Evolutionary conservation across 1,140 invertebrate genomes (phyloP).

Genomic region (Pemphigus obesinymphae): DNA sequence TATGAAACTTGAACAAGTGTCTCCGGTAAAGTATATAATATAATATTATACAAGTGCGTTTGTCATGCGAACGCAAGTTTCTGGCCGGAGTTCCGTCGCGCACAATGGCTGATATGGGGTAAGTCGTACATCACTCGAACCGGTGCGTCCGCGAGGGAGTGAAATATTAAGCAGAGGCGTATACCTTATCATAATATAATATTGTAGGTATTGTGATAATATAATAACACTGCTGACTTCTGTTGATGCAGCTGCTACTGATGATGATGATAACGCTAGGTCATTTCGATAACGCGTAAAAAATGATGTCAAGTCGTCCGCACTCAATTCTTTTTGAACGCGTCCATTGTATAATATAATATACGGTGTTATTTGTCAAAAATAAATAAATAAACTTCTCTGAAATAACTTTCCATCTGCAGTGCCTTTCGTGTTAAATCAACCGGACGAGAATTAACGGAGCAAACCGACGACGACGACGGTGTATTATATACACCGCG

Average conservation of each 20-base stretch:
- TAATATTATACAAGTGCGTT: no score
- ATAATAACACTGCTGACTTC: no score
- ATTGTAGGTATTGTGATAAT: no score
- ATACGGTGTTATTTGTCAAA: background rate
- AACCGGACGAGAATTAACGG: constrained; percentile 33
- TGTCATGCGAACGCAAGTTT: constrained; percentile 18
- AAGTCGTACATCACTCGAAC: background rate
- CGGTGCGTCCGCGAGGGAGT: background rate
- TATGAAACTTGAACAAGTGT: constrained; percentile 7
- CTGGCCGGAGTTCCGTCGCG: background rate
- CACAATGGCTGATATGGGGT: constrained; percentile 14
- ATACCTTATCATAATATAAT: background rate
- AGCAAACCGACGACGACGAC: constrained; percentile 1
- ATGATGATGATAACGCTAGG: background rate
- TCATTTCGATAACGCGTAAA: background rate
- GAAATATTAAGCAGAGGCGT: background rate
- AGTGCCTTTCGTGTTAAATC: constrained; percentile 28
- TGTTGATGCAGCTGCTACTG: background rate
- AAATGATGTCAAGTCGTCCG: constrained; percentile 1
- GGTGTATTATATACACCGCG: background rate
- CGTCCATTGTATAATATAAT: no score
- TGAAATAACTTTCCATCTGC: background rate
- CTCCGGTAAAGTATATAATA: constrained; percentile 16
- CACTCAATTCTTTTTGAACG: constrained; percentile 27
- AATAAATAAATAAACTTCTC: background rate